phyloP scores from a whole-genome alignment of 2,888 invertebrate genomes.

The Tridacna crocea region DNA sequence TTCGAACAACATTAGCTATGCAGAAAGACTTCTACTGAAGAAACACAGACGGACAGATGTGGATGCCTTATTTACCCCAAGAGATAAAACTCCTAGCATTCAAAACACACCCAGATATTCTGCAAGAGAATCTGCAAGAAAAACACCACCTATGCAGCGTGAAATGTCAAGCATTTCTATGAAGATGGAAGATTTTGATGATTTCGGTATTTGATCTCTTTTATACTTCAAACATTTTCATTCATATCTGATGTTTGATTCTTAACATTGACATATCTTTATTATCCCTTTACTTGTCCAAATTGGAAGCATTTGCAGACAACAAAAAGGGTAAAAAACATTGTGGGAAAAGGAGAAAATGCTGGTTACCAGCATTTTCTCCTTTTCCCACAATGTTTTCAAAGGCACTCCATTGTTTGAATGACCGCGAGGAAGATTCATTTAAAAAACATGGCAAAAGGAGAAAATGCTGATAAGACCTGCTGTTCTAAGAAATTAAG shows the following conservation, averaged over 20 bases:
- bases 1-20: constrained; percentile 77
- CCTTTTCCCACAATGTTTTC: neutral
- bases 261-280: neutral
- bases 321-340: neutral
- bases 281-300: too few species aligned
- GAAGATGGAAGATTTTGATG: constrained; percentile 58
- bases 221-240: too few species aligned
- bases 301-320: too few species aligned
- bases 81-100: constrained; percentile 35
- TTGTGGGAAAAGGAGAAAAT: neutral
- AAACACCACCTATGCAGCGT: constrained; percentile 25
- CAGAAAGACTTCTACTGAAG: constrained; percentile 82
- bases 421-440: too few species aligned
- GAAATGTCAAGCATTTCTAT: constrained; percentile 45
- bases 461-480: too few species aligned
- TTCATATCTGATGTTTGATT: too few species aligned
- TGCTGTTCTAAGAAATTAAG: too few species aligned
- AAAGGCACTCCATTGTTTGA: too few species aligned
- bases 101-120: constrained; percentile 35
- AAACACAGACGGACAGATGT: constrained; percentile 79
- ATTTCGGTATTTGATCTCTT: constrained; percentile 60
- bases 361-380: neutral
- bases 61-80: constrained; percentile 64
- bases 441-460: too few species aligned
- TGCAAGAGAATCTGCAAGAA: constrained; percentile 34